A percentile compares a stretch with the other conserved stretches of the same genome.
These are phyloP conservation scores for human (Homo sapiens) DNA, from an alignment of 2,113 vertebrate genomes.

Conservation along the genomic window DNA sequence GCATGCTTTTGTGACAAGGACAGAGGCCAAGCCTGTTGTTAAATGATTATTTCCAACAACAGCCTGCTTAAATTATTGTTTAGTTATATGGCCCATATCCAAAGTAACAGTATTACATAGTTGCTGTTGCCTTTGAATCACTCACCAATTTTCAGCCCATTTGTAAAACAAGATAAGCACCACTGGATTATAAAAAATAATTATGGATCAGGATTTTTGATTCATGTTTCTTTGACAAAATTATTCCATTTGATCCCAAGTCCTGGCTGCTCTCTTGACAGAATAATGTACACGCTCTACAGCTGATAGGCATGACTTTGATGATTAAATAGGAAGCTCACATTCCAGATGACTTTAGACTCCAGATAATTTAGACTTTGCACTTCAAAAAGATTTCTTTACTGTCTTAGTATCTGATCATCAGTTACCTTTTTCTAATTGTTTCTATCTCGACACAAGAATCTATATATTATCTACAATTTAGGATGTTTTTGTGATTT, in stretches of 20 bases:
- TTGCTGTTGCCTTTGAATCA: slow-evolving; percentile 33
- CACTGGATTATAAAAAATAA: slow-evolving; percentile 36
- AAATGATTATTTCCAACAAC: slow-evolving; percentile 44
- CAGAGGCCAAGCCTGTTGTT: slow-evolving; percentile 35
- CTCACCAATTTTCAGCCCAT: slow-evolving; percentile 33
- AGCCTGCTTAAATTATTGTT: slow-evolving; percentile 46
- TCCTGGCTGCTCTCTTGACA: slow-evolving; percentile 37
- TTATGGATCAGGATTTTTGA: slow-evolving; percentile 14
- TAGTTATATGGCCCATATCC: background rate
- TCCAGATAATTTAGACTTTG: background rate
- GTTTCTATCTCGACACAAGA: background rate
- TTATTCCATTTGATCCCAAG: slow-evolving; percentile 46
- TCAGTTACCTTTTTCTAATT: slow-evolving; percentile 34
- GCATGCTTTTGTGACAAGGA: slow-evolving; percentile 48
- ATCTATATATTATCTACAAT: background rate
- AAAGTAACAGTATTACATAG: slow-evolving; percentile 61
- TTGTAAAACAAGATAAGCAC: slow-evolving; percentile 61
- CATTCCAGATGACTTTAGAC: background rate
- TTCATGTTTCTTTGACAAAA: slow-evolving; percentile 53
- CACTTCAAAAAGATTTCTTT: slow-evolving; percentile 57
- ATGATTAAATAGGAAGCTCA: slow-evolving; percentile 47
- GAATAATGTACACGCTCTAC: slow-evolving; percentile 6
- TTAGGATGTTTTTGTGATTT: background rate
- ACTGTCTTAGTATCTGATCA: slow-evolving; percentile 13
- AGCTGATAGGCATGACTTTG: slow-evolving; percentile 35